Evolutionary conservation across 2,888 invertebrate species (phyloP).

Genomic region (Amphimallon solstitiale): DNA sequence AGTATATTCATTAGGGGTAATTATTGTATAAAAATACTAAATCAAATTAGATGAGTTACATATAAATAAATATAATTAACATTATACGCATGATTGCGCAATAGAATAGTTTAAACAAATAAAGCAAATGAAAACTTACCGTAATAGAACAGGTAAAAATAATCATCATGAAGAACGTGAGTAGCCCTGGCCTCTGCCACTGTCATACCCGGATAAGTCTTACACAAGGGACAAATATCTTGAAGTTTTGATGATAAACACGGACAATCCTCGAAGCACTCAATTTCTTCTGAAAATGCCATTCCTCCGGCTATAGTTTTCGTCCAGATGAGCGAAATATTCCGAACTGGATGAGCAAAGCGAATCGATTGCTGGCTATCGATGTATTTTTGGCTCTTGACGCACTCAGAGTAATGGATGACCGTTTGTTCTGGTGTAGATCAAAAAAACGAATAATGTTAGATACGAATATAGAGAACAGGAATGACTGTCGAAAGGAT

Average conservation of each 20-base stretch:
- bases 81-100: not conserved
- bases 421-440: constrained; percentile 22
- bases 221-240: constrained; percentile 24
- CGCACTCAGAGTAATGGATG: constrained; percentile 22
- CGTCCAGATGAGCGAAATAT: too few species aligned
- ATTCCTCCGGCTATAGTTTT: too few species aligned
- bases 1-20: too few species aligned
- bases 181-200: constrained; percentile 23
- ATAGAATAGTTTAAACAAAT: not conserved
- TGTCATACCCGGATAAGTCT: constrained; percentile 25
- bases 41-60: too few species aligned
- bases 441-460: constrained; percentile 28
- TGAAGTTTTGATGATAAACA: not conserved
- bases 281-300: constrained; percentile 5
- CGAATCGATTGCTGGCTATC: constrained; percentile 20
- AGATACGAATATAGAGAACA: constrained; percentile 3
- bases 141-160: constrained; percentile 51
- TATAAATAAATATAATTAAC: not conserved
- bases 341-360: too few species aligned
- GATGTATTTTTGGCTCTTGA: constrained; percentile 35
- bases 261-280: not conserved
- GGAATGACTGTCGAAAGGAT: not conserved
- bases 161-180: constrained; percentile 49
- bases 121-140: constrained; percentile 45
- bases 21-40: too few species aligned